Evolutionary conservation across 2,888 invertebrate species (phyloP).

Genomic region (Ormyrus pomaceus): DNA sequence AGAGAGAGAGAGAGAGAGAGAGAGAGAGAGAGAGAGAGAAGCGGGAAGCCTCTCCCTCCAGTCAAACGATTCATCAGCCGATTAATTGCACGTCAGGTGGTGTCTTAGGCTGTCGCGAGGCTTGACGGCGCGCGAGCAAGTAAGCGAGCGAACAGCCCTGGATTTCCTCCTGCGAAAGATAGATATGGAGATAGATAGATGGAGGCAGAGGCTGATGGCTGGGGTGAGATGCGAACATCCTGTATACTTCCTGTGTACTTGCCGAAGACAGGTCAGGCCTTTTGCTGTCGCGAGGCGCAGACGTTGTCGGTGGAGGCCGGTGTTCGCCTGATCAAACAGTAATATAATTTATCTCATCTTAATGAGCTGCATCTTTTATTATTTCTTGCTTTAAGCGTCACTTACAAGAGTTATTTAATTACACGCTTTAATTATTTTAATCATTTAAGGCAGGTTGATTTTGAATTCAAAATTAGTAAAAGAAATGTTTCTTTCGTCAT

Average conservation of each 20-base stretch:
- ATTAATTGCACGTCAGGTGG: constrained; percentile 54
- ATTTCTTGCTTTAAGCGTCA: too few species aligned
- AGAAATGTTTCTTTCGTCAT: too few species aligned
- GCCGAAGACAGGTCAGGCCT: constrained; percentile 13
- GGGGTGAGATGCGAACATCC: not conserved
- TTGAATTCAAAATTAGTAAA: too few species aligned
- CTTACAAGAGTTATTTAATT: too few species aligned
- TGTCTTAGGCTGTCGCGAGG: constrained; percentile 45
- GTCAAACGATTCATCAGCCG: constrained; percentile 56
- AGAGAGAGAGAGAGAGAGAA: not conserved
- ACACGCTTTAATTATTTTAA: too few species aligned
- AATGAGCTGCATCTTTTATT: not conserved
- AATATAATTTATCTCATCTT: constrained; percentile 14
- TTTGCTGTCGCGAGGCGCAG: not conserved
- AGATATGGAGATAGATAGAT: constrained; percentile 32
- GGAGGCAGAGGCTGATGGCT: not conserved
- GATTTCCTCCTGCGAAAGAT: constrained; percentile 33
- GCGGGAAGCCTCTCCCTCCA: not conserved
- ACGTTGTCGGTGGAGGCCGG: not conserved
- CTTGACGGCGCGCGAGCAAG: constrained; percentile 18
- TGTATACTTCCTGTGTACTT: not conserved
- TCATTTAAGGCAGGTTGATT: too few species aligned
- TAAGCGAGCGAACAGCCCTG: constrained; percentile 13
- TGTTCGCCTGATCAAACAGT: not conserved
- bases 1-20: not conserved